Base-by-base conservation (phyloP, 2,888 invertebrate species). In the Brachyptera risi region DNA sequence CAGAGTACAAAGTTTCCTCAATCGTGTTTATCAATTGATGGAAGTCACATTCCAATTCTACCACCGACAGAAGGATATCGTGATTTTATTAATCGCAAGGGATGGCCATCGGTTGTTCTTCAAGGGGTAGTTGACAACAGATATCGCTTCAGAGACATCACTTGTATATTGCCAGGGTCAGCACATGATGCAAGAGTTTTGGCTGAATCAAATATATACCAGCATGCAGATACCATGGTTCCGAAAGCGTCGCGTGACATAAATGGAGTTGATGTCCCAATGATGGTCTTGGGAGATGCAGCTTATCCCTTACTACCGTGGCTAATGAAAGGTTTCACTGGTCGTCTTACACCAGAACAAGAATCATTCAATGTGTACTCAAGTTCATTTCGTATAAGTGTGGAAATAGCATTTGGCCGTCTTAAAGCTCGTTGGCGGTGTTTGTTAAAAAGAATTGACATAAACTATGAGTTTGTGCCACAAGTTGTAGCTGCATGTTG, bases 371-470 rank as follows among this genome's bases (percentile, higher is more conserved):
- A 67, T 40, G 59, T 58, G 7, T 65, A 66, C 38, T 44, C 63
- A 23, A 67, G 59, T 58, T 50, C 50, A n/a, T n/a, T 24, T 35
- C 51, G 67, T 23, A 63, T 69, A 7, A 59, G 51, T 15, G 68
- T 69, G 1, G 69, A 71, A 67, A 66, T 67, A 19, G 67, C 69
- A 17, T 71, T 71, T 65, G 69, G 68, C 21, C 65, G 68, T 47
- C 58, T 70, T 13, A 71, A 70, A 63, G 67, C 64, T 9, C 58
- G 70, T 38, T 70, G 68, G 68, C 63, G 68, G 17, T 63, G 62
- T 15, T 54, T 69, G 19, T 44, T 65, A 44, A 69, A 71, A 62
- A 60, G 62, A 47, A 59, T 67, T 1, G 68, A 69, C 57, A 38
- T 67, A 0, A 17, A 67, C 47, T 61, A 68, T 54, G 65, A 50